Conservation (phyloP, 2,113 vertebrate species). For the Microtus oregoni region DNA sequence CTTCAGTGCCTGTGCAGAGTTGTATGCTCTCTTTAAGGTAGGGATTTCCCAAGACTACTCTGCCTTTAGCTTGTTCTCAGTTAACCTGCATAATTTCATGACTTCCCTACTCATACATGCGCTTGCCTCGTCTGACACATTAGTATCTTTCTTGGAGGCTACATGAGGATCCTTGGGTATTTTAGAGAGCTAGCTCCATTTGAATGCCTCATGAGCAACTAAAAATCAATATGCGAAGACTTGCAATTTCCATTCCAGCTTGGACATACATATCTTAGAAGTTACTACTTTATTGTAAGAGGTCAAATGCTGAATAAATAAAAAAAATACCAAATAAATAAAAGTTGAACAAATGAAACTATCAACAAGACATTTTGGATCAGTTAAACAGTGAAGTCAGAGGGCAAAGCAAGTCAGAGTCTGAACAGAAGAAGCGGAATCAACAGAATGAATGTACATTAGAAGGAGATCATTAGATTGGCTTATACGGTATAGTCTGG, state of each 20-base stretch:
- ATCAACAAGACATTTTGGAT: background rate
- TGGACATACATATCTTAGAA: background rate
- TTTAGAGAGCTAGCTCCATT: background rate
- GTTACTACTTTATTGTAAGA: background rate
- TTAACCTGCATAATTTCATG: slow-evolving; percentile 36
- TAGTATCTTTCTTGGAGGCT: slow-evolving; percentile 8
- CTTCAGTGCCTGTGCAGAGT: slow-evolving; percentile 43
- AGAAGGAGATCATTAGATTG: background rate
- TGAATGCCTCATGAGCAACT: background rate
- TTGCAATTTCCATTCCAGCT: background rate
- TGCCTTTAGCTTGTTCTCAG: slow-evolving; percentile 34
- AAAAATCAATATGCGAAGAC: slow-evolving; percentile 1
- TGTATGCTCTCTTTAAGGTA: slow-evolving; percentile 44
- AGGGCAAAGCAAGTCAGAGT: background rate
- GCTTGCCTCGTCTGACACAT: background rate
- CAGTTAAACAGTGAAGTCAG: background rate
- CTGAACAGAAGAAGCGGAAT: background rate
- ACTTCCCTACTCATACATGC: background rate
- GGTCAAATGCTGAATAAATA: background rate
- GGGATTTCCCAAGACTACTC: slow-evolving; percentile 46
- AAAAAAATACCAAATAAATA: slow-evolving; percentile 14
- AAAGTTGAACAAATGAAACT: background rate
- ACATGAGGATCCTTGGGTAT: background rate
- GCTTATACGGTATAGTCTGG: background rate
- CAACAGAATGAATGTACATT: background rate